Percentiles rank a stretch among this genome's conserved stretches.
Evolutionary conservation across 92 coral and sea anemone genomes (phyloP).

Genomic region (Isaurus tuberculatus): DNA sequence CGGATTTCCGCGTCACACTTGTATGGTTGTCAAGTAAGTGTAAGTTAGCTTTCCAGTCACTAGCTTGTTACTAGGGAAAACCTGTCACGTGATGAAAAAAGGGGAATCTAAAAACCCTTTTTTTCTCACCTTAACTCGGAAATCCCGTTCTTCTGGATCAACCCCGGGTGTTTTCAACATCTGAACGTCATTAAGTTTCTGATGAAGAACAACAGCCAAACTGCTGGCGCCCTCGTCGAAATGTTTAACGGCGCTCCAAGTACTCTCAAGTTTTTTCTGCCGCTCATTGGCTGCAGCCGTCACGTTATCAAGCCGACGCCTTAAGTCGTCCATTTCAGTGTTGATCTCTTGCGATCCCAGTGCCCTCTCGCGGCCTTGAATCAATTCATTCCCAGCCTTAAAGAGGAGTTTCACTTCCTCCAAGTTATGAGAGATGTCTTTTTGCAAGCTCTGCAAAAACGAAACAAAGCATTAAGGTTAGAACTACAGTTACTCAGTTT

Average conservation of each 20-base stretch:
- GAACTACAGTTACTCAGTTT: neutral
- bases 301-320: slow-evolving; percentile 76
- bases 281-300: slow-evolving; percentile 76
- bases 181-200: slow-evolving; percentile 61
- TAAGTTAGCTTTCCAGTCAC: too few species aligned
- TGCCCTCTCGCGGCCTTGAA: slow-evolving; percentile 88
- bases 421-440: slow-evolving; percentile 72
- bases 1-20: too few species aligned
- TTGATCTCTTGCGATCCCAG: slow-evolving; percentile 88
- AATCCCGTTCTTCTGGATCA: slow-evolving; percentile 60
- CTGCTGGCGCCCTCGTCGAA: slow-evolving; percentile 72
- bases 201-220: slow-evolving; percentile 64
- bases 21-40: too few species aligned
- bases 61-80: too few species aligned
- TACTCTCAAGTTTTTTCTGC: slow-evolving; percentile 83
- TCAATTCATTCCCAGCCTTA: slow-evolving; percentile 80
- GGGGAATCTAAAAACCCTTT: too few species aligned
- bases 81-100: too few species aligned
- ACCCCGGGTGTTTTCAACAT: slow-evolving; percentile 62
- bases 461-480: neutral
- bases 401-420: slow-evolving; percentile 75
- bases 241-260: slow-evolving; percentile 79
- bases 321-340: slow-evolving; percentile 78
- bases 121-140: slow-evolving; percentile 70
- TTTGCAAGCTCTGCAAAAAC: slow-evolving; percentile 77